Conservation (phyloP, 2,888 invertebrate species). For the Cryptus armator region DNA sequence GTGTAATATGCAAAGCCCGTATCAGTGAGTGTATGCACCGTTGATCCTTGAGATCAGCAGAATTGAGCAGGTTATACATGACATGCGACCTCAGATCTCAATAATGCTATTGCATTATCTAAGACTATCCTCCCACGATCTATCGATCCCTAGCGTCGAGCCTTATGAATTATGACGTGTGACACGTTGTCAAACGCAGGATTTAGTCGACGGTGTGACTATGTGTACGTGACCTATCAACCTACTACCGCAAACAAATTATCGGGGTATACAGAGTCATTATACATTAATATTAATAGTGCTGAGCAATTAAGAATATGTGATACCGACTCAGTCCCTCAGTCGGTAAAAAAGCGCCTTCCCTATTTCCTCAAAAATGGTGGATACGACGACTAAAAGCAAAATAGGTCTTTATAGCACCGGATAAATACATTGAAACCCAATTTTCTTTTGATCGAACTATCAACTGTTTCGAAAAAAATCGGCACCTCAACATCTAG, state of each 20-base stretch:
- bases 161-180: constrained; percentile 4
- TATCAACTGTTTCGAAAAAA: too few species aligned
- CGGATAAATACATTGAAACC: too few species aligned
- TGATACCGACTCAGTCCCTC: too few species aligned
- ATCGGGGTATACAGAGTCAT: neutral
- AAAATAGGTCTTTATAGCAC: too few species aligned
- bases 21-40: constrained; percentile 34
- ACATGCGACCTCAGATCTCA: neutral
- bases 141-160: constrained; percentile 3
- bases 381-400: too few species aligned
- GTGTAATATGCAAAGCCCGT: constrained; percentile 15
- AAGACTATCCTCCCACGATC: constrained; percentile 14
- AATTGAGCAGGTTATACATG: constrained; percentile 17
- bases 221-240: neutral
- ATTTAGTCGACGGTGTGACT: neutral
- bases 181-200: neutral
- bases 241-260: neutral
- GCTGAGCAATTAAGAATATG: too few species aligned
- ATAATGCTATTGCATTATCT: constrained; percentile 22
- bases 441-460: too few species aligned
- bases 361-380: too few species aligned
- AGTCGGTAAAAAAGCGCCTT: too few species aligned
- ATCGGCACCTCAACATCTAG: too few species aligned
- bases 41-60: constrained; percentile 29
- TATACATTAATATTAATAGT: too few species aligned